Evolutionary conservation across 2,888 invertebrate species (phyloP), one percentile per base, ranked within the genome.

Genomic region (Scotopteryx bipunctaria): DNA sequence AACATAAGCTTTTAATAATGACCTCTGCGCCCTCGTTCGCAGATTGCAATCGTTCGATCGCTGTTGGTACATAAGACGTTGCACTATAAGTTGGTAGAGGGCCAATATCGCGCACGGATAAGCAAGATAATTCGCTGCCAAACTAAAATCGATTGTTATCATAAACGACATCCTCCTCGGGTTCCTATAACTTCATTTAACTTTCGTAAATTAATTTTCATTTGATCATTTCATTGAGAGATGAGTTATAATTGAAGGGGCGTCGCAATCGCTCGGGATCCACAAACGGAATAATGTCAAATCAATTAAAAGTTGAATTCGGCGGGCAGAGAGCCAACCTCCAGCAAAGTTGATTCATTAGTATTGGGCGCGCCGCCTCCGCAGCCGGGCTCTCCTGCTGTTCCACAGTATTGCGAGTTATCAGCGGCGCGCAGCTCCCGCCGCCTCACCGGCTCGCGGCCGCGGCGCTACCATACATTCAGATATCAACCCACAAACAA

Each of bases 291-390:
- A 87, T 88, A 86, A 87, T 86, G 83, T 81, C 80, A 83, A 87
- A 86, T 87, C 87, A 86, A 88, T 87, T 88, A 86, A 86, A 87
- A 87, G 83, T 86, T 87, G 76, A 78, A 81, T 81, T 81, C 72
- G 76, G 69, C 75, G 81, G 81, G 82, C 81, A 77, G 64, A 69
- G 71, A 77, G 83, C 83, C 84, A 80, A 72, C 64, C 71, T 61
- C 69, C 60, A 64, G 58, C 72, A 69, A 82, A 81, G 71, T 83
- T 84, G 83, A 84, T 83, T 85, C 85, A 84, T 86, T 85, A 85
- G 79, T 78, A 78, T 71, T 75, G 77, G 69, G 68, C 67, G 68
- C 67, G 66, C 62, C 61, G 69, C 69, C 68, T 66, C 66, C 67
- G 72, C 68, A 68, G 67, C 61, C 71, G 48, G 56, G 55, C 61